Base-by-base conservation (phyloP, 2,797 vertebrate species). In the Orientallactaga sibirica region DNA sequence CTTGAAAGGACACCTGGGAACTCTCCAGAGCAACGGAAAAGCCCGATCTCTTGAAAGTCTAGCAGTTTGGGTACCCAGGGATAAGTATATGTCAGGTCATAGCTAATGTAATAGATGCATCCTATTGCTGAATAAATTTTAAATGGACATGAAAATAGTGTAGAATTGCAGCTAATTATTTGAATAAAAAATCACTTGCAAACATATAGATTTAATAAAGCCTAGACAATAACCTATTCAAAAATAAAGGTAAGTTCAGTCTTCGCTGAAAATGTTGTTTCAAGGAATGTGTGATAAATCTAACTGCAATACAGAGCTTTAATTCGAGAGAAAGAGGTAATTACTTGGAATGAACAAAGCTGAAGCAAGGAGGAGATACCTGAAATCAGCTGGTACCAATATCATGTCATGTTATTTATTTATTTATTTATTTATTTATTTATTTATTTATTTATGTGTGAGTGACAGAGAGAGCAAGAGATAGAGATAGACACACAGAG, bases 261-360 rank as follows among this genome's bases (percentile, higher is more conserved):
- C 75, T 92, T 96, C 75, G 24, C 22, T 80, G 78, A 73, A 94
- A 95, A 95, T 94, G 83, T 91, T 80, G 91, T 89, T 92, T 91
- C 67, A 82, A 95, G 66, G 33, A 48, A 89, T 90, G 15, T 90
- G 78, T 93, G 89, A 66, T 80, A 96, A 96, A 89, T 86, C 78
- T 96, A 91, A 95, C 3, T 91, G 82, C 87, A 93, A 94, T 43
- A 62, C 7, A 86, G 79, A 85, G 41, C 58, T 95, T 95, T 94
- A 95, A 95, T 97, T 95, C 94, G 78, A 89, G 25, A 87, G 67
- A 94, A n/a, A 79, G 27, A 95, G 88, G 93, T 96, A 96, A 96
- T 97, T 92, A 89, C 90, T 80, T 84, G 48, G 67, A 93, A 95
- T 0, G 15, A 90, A 92, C 55, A 91, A 95, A 95, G 67, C 76